phyloP scores from a whole-genome alignment of 2,888 invertebrate genomes.

The Galeopsomyia nigrocyanea region DNA sequence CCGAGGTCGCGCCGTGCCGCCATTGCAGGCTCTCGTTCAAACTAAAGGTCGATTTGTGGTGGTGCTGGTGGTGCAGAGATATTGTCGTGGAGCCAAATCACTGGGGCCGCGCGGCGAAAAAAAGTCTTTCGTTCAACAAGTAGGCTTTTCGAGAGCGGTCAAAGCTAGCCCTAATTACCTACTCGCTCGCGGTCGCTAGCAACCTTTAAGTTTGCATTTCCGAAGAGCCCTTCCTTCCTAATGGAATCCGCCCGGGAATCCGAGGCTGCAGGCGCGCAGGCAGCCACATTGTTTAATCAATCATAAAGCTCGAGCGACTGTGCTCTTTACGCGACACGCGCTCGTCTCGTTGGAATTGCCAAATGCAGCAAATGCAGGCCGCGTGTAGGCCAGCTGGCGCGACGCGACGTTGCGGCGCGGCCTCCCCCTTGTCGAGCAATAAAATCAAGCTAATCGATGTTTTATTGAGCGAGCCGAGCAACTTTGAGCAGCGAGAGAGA shows the following conservation, averaged over 20 bases:
- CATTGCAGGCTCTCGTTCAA: conserved; percentile 42
- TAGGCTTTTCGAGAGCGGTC: no score
- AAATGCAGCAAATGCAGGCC: not conserved
- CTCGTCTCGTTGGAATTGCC: not conserved
- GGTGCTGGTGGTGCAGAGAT: not conserved
- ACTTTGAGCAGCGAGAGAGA: not conserved
- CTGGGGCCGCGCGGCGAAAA: no score
- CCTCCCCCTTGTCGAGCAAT: conserved; percentile 3
- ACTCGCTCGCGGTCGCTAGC: conserved; percentile 10
- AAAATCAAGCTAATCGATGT: conserved; percentile 31
- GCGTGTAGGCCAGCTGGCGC: not conserved
- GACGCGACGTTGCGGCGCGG: no score
- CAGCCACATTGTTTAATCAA: conserved; percentile 27
- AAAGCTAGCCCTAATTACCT: no score
- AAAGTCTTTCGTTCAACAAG: no score
- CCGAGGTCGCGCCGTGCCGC: conserved; percentile 39
- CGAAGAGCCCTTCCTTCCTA: conserved; percentile 17
- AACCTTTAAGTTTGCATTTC: conserved; percentile 46
- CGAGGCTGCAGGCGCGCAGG: not conserved
- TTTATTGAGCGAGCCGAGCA: conserved; percentile 1
- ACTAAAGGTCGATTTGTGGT: conserved; percentile 38
- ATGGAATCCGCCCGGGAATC: not conserved
- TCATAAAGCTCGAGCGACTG: conserved; percentile 7
- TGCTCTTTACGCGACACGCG: not conserved
- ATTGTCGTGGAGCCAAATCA: no score